Percentiles rank a stretch among this genome's conserved stretches.
phyloP scores from a whole-genome alignment of 2,113 vertebrate species.

The Toxotes chatareus region DNA sequence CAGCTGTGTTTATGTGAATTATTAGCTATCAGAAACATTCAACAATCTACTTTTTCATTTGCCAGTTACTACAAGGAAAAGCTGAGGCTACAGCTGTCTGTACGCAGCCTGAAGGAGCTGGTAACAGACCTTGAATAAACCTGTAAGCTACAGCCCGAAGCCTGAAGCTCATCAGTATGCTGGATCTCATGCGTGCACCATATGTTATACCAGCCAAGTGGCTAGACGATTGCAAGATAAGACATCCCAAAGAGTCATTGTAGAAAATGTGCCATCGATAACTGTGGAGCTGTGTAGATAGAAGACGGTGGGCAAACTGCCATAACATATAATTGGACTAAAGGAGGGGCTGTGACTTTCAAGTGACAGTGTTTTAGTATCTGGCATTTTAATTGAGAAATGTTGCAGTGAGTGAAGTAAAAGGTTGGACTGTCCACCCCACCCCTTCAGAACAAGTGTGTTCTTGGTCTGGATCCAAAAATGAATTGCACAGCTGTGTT shows the following conservation, averaged over 20 bases:
- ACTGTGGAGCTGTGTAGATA: slow-evolving; percentile 40
- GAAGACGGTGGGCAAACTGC: slow-evolving; percentile 46
- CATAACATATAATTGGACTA: slow-evolving; percentile 44
- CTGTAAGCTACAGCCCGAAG: slow-evolving; percentile 2
- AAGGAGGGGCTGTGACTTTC: slow-evolving; percentile 53
- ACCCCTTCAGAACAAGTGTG: not conserved
- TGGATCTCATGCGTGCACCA: not conserved
- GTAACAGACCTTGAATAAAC: slow-evolving; percentile 10
- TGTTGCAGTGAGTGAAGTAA: slow-evolving; percentile 35
- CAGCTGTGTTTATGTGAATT: no score
- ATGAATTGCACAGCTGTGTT: slow-evolving; percentile 19
- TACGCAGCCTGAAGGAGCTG: not conserved
- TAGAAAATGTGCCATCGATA: slow-evolving; percentile 32
- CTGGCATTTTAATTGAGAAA: slow-evolving; percentile 44
- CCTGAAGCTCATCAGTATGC: slow-evolving; percentile 27
- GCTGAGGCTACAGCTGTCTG: not conserved
- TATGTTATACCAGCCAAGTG: slow-evolving; percentile 25
- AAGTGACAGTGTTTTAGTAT: slow-evolving; percentile 44
- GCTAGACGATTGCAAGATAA: slow-evolving; percentile 20
- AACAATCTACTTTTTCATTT: not conserved
- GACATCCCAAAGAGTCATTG: slow-evolving; percentile 30
- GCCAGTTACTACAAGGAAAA: not conserved
- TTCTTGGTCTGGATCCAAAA: slow-evolving; percentile 50
- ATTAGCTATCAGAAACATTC: not conserved
- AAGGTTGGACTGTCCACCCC: slow-evolving; percentile 13